phyloP scores from a whole-genome alignment of 2,888 invertebrate species.

The Apotomis betuletana region DNA sequence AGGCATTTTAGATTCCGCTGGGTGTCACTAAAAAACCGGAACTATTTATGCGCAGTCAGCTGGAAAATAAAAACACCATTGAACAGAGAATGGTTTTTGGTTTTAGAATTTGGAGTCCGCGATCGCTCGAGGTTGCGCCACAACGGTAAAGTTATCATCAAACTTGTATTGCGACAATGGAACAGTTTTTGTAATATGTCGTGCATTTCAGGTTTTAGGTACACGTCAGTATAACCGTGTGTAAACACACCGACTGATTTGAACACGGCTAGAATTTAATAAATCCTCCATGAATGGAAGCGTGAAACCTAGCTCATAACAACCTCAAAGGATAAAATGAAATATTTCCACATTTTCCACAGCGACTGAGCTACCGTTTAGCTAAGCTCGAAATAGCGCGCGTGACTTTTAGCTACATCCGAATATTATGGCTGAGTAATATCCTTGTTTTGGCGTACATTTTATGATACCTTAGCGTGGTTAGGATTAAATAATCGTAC shows the following conservation, averaged over 20 bases:
- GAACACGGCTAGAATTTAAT: slow-evolving; percentile 59
- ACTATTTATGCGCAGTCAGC: too few species aligned
- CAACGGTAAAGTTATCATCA: too few species aligned
- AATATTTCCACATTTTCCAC: slow-evolving; percentile 51
- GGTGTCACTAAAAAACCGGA: too few species aligned
- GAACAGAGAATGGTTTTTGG: too few species aligned
- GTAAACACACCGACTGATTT: slow-evolving; percentile 1
- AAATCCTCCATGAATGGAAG: slow-evolving; percentile 63
- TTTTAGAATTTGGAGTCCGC: too few species aligned
- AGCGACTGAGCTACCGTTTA: slow-evolving; percentile 5
- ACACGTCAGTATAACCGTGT: not conserved
- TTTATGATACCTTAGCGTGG: too few species aligned
- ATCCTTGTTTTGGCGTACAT: not conserved
- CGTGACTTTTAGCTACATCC: slow-evolving; percentile 20
- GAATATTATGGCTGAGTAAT: slow-evolving; percentile 9
- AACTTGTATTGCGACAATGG: too few species aligned
- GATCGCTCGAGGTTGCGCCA: too few species aligned
- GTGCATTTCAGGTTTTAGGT: too few species aligned
- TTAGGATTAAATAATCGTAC: not conserved
- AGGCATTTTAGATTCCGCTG: too few species aligned
- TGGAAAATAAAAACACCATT: too few species aligned
- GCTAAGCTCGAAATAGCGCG: slow-evolving; percentile 4
- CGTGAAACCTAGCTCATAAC: slow-evolving; percentile 64
- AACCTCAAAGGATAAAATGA: slow-evolving; percentile 62
- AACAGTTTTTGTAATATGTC: too few species aligned